Conservation (phyloP, 2,113 vertebrate genomes). For the Guaruba guarouba region DNA sequence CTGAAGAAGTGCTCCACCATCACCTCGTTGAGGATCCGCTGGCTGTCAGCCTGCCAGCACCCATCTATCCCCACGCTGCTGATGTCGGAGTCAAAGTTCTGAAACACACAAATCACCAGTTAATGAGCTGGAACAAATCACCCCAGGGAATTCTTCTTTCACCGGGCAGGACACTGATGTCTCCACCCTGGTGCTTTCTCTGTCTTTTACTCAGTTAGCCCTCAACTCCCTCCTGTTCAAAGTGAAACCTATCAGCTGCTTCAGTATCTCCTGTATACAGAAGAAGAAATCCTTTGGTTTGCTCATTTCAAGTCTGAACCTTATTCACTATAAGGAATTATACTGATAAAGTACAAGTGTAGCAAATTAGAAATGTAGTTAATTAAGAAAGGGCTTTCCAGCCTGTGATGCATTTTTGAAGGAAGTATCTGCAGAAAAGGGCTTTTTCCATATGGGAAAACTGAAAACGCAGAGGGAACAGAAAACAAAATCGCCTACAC, state of each 20-base stretch:
- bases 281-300: neutral
- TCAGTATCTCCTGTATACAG: neutral
- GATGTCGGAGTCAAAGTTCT: conserved; percentile 87
- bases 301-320: neutral
- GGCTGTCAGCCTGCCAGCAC: conserved; percentile 85
- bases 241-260: neutral
- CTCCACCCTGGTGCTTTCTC: neutral
- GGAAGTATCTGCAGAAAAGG: neutral
- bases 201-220: neutral
- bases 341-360: neutral
- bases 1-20: conserved; percentile 88
- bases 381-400: neutral
- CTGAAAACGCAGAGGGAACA: neutral
- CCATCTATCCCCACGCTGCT: conserved; percentile 86
- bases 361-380: neutral
- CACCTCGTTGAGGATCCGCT: conserved; percentile 83
- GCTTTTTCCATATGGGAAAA: neutral
- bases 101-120: conserved; percentile 1
- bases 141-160: neutral
- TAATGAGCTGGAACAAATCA: neutral
- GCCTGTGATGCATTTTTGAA: neutral
- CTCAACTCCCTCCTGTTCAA: neutral
- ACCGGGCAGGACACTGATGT: neutral
- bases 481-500: neutral
- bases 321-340: neutral